Percentiles rank a stretch among this genome's conserved stretches.
phyloP scores from a whole-genome alignment of 2,888 invertebrate species.

The Lysandra bellargus region DNA sequence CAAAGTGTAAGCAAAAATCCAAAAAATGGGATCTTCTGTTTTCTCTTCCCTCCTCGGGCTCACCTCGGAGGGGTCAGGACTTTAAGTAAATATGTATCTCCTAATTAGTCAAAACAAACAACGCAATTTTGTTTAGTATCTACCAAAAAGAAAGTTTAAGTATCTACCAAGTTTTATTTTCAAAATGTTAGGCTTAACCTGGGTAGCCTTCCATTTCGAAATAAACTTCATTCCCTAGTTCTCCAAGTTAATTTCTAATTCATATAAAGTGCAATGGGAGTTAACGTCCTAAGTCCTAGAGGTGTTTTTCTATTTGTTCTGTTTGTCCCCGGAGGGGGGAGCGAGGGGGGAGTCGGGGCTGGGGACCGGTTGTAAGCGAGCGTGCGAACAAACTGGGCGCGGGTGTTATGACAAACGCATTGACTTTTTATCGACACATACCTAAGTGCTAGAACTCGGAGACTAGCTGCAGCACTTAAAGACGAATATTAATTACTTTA shows the following conservation, averaged over 20 bases:
- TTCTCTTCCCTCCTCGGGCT: too few relatives aligned
- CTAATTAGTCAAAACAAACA: too few relatives aligned
- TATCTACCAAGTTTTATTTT: too few relatives aligned
- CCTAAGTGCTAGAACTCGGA: neutral
- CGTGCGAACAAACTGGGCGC: conserved; percentile 59
- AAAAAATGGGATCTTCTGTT: too few relatives aligned
- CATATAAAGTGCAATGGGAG: conserved; percentile 2
- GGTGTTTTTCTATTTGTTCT: conserved; percentile 48
- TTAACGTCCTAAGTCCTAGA: neutral
- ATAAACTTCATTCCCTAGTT: neutral
- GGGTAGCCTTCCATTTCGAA: neutral
- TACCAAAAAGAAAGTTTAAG: too few relatives aligned
- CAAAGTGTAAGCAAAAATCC: too few relatives aligned
- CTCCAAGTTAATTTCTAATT: neutral
- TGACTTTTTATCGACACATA: conserved; percentile 20
- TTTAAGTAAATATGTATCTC: too few relatives aligned
- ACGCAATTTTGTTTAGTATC: too few relatives aligned
- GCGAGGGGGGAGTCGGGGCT: neutral
- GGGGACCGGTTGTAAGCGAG: conserved; percentile 61
- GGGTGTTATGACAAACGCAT: conserved; percentile 17
- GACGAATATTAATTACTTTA: too few relatives aligned
- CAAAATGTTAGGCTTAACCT: too few relatives aligned
- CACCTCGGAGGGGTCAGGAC: too few relatives aligned
- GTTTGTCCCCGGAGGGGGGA: conserved; percentile 40
- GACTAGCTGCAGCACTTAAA: too few relatives aligned